These are phyloP conservation scores for Sebastiscus albofasciatus DNA, from an alignment of 2,797 vertebrate species.

Conservation along the genomic window DNA sequence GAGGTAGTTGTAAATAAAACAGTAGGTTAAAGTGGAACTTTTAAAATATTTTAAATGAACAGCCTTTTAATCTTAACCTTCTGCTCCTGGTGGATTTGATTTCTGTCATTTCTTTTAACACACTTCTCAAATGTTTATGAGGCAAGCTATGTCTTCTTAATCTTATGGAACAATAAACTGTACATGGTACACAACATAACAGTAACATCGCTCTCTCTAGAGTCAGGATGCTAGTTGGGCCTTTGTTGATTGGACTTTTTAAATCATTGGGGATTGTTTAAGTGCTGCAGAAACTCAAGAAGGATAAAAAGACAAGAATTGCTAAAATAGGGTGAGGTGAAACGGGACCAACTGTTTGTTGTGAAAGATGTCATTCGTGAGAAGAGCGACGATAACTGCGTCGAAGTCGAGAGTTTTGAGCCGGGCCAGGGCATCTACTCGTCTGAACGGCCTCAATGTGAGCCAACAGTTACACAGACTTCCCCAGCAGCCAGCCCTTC, in stretches of 20 bases:
- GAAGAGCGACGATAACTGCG: too few species aligned
- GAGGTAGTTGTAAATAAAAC: conserved; percentile 7
- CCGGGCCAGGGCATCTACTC: too few species aligned
- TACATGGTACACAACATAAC: not conserved
- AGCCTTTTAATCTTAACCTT: not conserved
- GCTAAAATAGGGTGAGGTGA: not conserved
- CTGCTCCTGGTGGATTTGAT: conserved; percentile 5
- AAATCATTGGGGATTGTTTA: not conserved
- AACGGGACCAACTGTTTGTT: too few species aligned
- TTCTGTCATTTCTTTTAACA: conserved; percentile 14
- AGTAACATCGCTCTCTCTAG: not conserved
- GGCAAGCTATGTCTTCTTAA: not conserved
- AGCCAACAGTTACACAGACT: too few species aligned
- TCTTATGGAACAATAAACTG: not conserved
- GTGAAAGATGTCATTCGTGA: too few species aligned
- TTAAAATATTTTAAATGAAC: conserved; percentile 12
- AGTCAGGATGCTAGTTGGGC: not conserved
- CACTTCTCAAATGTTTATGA: not conserved
- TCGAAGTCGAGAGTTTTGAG: too few species aligned
- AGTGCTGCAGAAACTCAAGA: not conserved
- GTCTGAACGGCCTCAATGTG: too few species aligned
- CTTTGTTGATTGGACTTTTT: not conserved
- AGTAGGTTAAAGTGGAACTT: not conserved
- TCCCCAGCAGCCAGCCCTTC: too few species aligned
- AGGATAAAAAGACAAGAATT: not conserved